Conservation (phyloP, 2,888 invertebrate species). For the Oconnorella tubifera region DNA sequence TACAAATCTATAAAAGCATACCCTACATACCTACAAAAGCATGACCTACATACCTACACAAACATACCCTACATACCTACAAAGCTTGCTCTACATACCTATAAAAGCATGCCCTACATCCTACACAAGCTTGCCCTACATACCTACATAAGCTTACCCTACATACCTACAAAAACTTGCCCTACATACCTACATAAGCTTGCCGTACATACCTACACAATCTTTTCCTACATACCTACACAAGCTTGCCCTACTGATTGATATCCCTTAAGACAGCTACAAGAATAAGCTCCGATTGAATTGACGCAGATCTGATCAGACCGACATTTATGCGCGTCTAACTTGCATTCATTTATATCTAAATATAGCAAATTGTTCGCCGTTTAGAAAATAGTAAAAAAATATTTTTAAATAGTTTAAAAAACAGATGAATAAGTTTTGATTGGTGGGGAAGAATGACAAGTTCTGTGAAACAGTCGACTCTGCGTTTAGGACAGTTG, state of each 20-base stretch:
- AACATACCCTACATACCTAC: not conserved
- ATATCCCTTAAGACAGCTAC: slow-evolving; percentile 52
- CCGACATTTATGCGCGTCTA: slow-evolving; percentile 44
- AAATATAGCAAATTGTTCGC: too few relatives aligned
- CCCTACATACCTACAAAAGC: not conserved
- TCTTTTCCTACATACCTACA: slow-evolving; percentile 42
- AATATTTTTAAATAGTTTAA: too few relatives aligned
- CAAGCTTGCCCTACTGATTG: slow-evolving; percentile 52
- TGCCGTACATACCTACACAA: not conserved
- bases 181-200: not conserved
- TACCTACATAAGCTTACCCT: not conserved
- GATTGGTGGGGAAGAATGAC: too few relatives aligned
- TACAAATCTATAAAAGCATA: too few relatives aligned
- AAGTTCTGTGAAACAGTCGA: too few relatives aligned
- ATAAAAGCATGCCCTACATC: not conserved
- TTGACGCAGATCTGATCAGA: slow-evolving; percentile 54
- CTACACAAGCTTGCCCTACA: not conserved
- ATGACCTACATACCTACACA: not conserved
- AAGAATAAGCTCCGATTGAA: slow-evolving; percentile 51
- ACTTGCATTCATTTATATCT: slow-evolving; percentile 54
- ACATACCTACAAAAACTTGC: not conserved
- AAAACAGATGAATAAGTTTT: too few relatives aligned
- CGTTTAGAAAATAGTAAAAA: too few relatives aligned
- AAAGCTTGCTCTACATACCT: not conserved
- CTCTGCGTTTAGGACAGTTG: too few relatives aligned